Evolutionary conservation across 2,888 invertebrate species (phyloP).

Genomic region (Dasysyrphus albostriatus): DNA sequence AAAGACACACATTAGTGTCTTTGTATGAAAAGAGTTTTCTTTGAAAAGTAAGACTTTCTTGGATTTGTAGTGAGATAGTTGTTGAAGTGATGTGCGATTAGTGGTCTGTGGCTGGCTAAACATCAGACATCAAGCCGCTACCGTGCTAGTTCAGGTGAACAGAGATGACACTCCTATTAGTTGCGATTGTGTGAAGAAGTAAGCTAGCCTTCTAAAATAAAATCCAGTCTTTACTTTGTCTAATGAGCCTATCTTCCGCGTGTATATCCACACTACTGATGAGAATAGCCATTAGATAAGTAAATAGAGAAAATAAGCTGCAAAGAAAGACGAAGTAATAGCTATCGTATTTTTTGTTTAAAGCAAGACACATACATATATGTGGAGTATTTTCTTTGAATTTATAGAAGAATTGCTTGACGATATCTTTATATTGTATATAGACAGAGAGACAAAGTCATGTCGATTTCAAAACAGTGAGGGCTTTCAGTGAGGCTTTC

Average conservation of each 20-base stretch:
- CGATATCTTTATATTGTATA: conserved; percentile 21
- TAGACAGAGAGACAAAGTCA: conserved; percentile 31
- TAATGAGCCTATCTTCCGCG: conserved; percentile 72
- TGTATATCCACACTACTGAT: conserved; percentile 38
- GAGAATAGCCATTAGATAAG: conserved; percentile 60
- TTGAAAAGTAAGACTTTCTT: conserved; percentile 14
- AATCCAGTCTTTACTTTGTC: conserved; percentile 42
- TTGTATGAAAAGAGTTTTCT: conserved; percentile 3
- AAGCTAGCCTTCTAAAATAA: conserved; percentile 10
- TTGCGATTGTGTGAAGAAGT: conserved; percentile 35
- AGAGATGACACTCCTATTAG: conserved; percentile 50
- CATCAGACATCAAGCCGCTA: background rate
- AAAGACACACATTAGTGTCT: conserved; percentile 23
- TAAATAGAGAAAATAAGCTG: conserved; percentile 36
- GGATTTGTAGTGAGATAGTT: background rate
- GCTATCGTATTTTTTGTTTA: conserved; percentile 26
- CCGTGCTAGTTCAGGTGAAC: conserved; percentile 24
- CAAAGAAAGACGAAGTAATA: conserved; percentile 33
- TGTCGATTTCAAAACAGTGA: background rate
- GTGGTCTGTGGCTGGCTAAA: background rate
- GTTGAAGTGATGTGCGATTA: conserved; percentile 5
- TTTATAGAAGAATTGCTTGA: conserved; percentile 13
- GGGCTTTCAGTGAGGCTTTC: background rate
- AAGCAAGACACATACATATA: no score
- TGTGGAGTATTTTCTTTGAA: conserved; percentile 59